Percentiles rank a stretch among this genome's conserved stretches.
phyloP scores from a whole-genome alignment of 2,113 vertebrate species.

The Piliocolobus tephrosceles region DNA sequence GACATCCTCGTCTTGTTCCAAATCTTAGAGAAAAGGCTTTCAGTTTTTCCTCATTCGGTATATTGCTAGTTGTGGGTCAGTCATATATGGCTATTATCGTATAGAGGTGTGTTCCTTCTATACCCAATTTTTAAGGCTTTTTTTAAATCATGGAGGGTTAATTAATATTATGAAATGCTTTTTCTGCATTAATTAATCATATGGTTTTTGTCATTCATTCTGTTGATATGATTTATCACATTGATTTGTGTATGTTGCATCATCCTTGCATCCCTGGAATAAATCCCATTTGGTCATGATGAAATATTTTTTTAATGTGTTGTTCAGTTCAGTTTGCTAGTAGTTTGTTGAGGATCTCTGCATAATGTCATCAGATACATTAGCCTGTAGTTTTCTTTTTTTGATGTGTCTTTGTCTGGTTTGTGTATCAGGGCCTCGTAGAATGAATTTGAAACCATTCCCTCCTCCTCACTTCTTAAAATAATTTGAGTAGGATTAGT shows the following conservation, averaged over 20 bases:
- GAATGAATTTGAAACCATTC: background rate
- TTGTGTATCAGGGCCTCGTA: background rate
- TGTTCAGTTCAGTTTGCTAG: background rate
- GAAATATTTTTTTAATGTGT: background rate
- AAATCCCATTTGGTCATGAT: background rate
- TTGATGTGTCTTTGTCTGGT: background rate
- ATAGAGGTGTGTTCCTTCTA: background rate
- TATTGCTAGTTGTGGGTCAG: background rate
- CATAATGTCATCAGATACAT: background rate
- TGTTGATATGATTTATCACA: background rate
- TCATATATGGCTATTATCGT: background rate
- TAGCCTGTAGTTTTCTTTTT: background rate
- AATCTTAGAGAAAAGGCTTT: background rate
- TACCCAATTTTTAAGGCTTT: background rate
- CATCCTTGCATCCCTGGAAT: background rate
- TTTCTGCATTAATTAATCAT: background rate
- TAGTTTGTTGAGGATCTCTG: background rate
- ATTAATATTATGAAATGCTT: background rate
- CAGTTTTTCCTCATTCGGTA: background rate
- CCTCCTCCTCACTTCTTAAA: background rate
- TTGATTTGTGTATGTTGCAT: background rate
- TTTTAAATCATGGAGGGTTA: background rate
- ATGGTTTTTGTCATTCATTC: background rate
- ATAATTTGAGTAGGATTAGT: background rate
- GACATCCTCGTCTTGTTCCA: background rate